Percentiles rank a stretch among this genome's conserved stretches.
phyloP scores from a whole-genome alignment of 2,888 invertebrate genomes.

The Drosophila algonquin region DNA sequence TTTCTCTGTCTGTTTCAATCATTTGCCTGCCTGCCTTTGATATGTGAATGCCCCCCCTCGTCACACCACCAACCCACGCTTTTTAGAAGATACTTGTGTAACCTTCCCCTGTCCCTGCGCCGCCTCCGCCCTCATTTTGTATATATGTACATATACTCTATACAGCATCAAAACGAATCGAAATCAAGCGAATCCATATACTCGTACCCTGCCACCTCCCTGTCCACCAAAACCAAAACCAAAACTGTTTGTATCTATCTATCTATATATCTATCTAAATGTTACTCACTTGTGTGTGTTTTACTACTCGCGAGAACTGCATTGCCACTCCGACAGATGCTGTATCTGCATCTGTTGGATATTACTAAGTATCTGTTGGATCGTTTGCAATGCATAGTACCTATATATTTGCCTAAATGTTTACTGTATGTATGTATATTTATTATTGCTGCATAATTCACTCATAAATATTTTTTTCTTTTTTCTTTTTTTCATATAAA shows the following conservation, averaged over 20 bases:
- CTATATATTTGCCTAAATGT: slow-evolving; percentile 72
- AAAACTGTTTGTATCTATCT: slow-evolving; percentile 55
- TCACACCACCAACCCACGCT: slow-evolving; percentile 21
- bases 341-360: slow-evolving; percentile 13
- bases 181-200: slow-evolving; percentile 7
- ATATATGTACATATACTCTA: slow-evolving; percentile 41
- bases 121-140: slow-evolving; percentile 53
- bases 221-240: slow-evolving; percentile 11
- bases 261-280: slow-evolving; percentile 54
- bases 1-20: slow-evolving; percentile 11
- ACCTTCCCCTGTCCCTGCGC: neutral
- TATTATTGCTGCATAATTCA: slow-evolving; percentile 83
- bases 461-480: slow-evolving; percentile 82
- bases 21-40: slow-evolving; percentile 46
- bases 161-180: slow-evolving; percentile 11
- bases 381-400: slow-evolving; percentile 22
- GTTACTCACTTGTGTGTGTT: slow-evolving; percentile 57
- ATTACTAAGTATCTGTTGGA: neutral
- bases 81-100: slow-evolving; percentile 15
- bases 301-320: slow-evolving; percentile 37
- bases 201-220: neutral
- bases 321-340: slow-evolving; percentile 46
- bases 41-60: slow-evolving; percentile 32
- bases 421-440: slow-evolving; percentile 79
- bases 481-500: slow-evolving; percentile 83